phyloP scores from a whole-genome alignment of 2,888 invertebrate genomes.

The Allygus modestus region DNA sequence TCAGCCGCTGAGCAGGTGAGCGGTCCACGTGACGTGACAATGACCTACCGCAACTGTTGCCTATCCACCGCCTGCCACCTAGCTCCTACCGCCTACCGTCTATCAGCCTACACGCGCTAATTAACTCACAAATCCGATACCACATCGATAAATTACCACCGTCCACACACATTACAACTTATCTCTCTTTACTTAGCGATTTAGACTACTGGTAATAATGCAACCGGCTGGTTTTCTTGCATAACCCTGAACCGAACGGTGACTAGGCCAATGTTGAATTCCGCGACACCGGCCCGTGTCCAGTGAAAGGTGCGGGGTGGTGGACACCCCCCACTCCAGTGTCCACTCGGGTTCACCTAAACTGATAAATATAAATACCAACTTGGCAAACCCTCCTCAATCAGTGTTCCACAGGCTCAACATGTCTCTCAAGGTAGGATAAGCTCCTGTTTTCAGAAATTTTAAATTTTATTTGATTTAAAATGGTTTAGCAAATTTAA shows the following conservation, averaged over 20 bases:
- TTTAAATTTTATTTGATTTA: too few species aligned
- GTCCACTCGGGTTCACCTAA: slow-evolving; percentile 14
- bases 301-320: slow-evolving; percentile 11
- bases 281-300: neutral
- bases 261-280: slow-evolving; percentile 24
- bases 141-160: neutral
- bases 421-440: slow-evolving; percentile 29
- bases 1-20: neutral
- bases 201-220: slow-evolving; percentile 26
- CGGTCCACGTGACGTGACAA: neutral
- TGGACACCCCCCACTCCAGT: neutral
- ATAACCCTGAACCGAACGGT: slow-evolving; percentile 12
- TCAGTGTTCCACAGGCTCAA: neutral
- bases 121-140: slow-evolving; percentile 33
- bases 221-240: slow-evolving; percentile 37
- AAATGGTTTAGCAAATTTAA: too few species aligned
- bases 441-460: too few species aligned
- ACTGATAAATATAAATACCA: slow-evolving; percentile 34
- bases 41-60: slow-evolving; percentile 17
- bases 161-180: neutral
- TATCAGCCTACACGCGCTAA: neutral
- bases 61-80: neutral
- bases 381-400: neutral
- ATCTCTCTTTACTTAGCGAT: neutral
- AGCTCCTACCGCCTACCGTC: neutral